phyloP scores from a whole-genome alignment of 2,797 vertebrate genomes.

The Sebastes baramenuke region DNA sequence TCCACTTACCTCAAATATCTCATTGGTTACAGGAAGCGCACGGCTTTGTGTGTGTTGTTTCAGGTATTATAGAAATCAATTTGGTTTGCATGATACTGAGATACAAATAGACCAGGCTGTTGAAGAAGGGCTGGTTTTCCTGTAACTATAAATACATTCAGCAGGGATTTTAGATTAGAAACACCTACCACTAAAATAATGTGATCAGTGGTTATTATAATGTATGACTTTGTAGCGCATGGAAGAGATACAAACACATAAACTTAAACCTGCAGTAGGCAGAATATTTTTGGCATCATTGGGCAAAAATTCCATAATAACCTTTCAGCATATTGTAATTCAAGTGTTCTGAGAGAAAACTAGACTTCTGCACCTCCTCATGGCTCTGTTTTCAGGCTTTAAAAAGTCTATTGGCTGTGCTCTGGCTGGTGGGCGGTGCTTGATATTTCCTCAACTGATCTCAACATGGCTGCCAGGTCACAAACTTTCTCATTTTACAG shows the following conservation, averaged over 20 bases:
- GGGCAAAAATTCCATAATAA: too few relatives aligned
- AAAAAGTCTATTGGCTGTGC: too few relatives aligned
- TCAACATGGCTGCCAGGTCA: too few relatives aligned
- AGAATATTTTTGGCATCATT: too few relatives aligned
- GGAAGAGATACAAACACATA: slow-evolving; percentile 2
- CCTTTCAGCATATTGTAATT: too few relatives aligned
- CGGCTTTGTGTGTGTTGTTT: neutral
- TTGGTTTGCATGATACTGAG: neutral
- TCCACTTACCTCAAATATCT: neutral
- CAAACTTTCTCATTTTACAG: too few relatives aligned
- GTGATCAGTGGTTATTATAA: neutral
- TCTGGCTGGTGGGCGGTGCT: too few relatives aligned
- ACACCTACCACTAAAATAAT: neutral
- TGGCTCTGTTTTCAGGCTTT: too few relatives aligned
- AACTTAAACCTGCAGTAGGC: neutral
- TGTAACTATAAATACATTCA: slow-evolving; percentile 7
- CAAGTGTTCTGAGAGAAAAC: too few relatives aligned
- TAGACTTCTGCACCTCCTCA: too few relatives aligned
- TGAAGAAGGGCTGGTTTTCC: neutral
- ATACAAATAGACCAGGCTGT: neutral
- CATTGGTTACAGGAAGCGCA: neutral
- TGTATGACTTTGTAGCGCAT: slow-evolving; percentile 27
- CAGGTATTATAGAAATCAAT: neutral
- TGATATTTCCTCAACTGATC: too few relatives aligned
- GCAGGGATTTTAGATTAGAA: neutral